Evolutionary conservation across 1,140 invertebrate genomes (phyloP).

Genomic region (Drosophila trapezifrons): DNA sequence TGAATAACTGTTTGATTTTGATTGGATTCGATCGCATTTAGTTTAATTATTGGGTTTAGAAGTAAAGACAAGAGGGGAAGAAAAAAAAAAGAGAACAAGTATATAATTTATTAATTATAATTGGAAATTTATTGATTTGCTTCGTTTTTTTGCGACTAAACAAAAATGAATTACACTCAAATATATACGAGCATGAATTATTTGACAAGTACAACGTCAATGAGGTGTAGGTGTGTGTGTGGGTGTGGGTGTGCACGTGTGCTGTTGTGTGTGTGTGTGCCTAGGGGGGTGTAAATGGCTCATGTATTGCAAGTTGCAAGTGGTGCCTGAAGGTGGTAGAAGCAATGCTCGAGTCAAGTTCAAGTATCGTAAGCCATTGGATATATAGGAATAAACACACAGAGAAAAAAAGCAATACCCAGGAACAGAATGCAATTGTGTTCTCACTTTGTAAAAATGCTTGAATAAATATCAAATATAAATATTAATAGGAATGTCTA

Average conservation of each 20-base stretch:
- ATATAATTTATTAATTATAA: slow-evolving; percentile 79
- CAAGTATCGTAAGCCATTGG: slow-evolving; percentile 26
- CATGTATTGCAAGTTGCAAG: slow-evolving; percentile 10
- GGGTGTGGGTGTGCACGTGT: slow-evolving; percentile 28
- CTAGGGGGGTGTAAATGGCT: slow-evolving; percentile 38
- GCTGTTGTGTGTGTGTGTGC: slow-evolving; percentile 14
- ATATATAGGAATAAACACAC: neutral
- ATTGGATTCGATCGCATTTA: slow-evolving; percentile 31
- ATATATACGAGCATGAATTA: slow-evolving; percentile 81
- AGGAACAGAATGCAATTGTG: too few species aligned
- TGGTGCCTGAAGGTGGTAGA: slow-evolving; percentile 11
- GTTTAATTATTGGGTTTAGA: slow-evolving; percentile 29
- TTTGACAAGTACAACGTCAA: slow-evolving; percentile 81
- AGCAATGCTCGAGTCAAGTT: slow-evolving; percentile 43
- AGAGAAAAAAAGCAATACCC: neutral
- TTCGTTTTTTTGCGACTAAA: slow-evolving; percentile 75
- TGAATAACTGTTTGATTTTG: slow-evolving; percentile 91
- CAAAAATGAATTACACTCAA: slow-evolving; percentile 81
- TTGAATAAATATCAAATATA: too few species aligned
- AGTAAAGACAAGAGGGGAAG: slow-evolving; percentile 13
- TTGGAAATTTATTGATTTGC: slow-evolving; percentile 74
- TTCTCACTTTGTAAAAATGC: too few species aligned
- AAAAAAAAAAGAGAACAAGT: slow-evolving; percentile 43
- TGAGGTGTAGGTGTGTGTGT: slow-evolving; percentile 40
- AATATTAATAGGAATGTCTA: too few species aligned